Evolutionary conservation across 2,797 vertebrate species (phyloP).

Genomic region (Hippopotamyrus pictus): DNA sequence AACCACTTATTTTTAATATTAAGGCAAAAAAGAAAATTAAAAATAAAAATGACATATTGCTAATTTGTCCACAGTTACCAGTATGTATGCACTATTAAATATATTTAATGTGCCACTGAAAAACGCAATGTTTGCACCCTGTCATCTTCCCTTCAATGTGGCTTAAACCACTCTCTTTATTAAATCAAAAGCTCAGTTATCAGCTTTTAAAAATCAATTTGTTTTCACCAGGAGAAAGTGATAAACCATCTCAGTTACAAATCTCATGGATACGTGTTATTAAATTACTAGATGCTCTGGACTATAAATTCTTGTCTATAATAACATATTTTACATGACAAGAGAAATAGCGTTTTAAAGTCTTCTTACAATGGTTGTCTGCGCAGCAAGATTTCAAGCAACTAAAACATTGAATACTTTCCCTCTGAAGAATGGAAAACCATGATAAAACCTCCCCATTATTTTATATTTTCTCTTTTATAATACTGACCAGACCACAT

Average conservation of each 20-base stretch:
- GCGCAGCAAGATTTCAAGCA: not conserved
- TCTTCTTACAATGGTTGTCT: not conserved
- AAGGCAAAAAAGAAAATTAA: not conserved
- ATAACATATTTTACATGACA: not conserved
- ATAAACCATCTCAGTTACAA: not conserved
- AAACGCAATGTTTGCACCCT: not conserved
- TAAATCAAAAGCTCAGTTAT: not conserved
- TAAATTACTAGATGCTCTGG: not conserved
- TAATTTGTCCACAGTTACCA: not conserved
- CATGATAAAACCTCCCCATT: not conserved
- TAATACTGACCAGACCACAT: not conserved
- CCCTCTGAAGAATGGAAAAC: not conserved
- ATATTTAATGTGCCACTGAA: not conserved
- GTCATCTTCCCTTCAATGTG: not conserved
- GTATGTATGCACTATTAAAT: not conserved
- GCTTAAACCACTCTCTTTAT: not conserved
- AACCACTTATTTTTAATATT: not conserved
- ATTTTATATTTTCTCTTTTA: not conserved
- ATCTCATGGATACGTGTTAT: not conserved
- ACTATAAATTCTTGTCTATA: not conserved
- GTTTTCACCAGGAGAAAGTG: not conserved
- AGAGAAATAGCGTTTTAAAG: not conserved
- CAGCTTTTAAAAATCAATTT: slow-evolving; percentile 5
- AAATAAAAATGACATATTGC: not conserved
- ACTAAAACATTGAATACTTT: not conserved